These are phyloP conservation scores for Hyles euphorbiae DNA, from an alignment of 1,140 invertebrate genomes.

Conservation along the genomic window DNA sequence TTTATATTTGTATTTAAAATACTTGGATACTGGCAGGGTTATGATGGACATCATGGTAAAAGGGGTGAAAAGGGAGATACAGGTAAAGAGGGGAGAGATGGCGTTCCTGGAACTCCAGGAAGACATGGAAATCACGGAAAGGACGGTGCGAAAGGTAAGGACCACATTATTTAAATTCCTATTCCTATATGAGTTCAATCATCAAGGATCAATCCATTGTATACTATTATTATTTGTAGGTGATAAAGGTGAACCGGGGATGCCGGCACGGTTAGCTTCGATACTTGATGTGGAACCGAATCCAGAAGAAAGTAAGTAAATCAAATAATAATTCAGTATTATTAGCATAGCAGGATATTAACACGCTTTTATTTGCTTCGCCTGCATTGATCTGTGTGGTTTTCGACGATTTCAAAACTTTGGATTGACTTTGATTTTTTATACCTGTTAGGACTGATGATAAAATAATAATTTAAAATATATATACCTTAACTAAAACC, in stretches of 20 bases:
- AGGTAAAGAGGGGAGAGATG: constrained; percentile 28
- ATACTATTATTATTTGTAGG: constrained; percentile 20
- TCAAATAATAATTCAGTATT: background rate
- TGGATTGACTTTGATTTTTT: background rate
- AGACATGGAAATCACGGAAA: constrained; percentile 33
- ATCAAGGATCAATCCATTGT: constrained; percentile 5
- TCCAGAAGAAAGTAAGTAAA: constrained; percentile 39
- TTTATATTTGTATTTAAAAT: too few relatives aligned
- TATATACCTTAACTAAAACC: too few relatives aligned
- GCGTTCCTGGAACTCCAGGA: constrained; percentile 25
- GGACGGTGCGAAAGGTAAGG: constrained; percentile 37
- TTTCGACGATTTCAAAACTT: background rate
- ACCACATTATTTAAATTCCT: background rate
- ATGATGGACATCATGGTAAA: constrained; percentile 20
- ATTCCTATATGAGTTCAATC: background rate
- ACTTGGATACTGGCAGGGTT: constrained; percentile 11
- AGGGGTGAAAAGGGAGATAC: constrained; percentile 40
- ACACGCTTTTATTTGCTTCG: background rate
- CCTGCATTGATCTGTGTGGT: too few relatives aligned
- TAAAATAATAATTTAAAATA: too few relatives aligned
- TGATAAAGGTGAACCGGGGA: constrained; percentile 39
- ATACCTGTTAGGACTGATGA: background rate
- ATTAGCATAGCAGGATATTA: background rate
- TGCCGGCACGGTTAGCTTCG: constrained; percentile 42
- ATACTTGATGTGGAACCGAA: constrained; percentile 40